Evolutionary conservation across 2,113 vertebrate genomes (phyloP).

Genomic region (Brevimyrus niger): DNA sequence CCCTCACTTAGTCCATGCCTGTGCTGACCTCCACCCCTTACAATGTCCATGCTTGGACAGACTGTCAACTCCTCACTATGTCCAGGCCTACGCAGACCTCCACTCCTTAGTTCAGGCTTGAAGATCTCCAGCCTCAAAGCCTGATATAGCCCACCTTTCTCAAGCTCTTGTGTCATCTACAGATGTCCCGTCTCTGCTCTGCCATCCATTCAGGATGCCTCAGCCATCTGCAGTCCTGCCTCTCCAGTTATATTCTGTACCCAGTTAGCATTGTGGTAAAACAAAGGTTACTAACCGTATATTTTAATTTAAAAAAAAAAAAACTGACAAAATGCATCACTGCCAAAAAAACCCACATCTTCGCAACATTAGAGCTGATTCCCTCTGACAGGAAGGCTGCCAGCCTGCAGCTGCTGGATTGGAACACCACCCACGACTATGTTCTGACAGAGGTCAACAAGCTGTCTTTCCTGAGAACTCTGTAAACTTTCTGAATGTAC

Average conservation of each 20-base stretch:
- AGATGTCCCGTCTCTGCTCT: background rate
- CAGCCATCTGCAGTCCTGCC: background rate
- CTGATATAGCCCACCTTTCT: background rate
- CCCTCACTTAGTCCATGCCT: too few species aligned
- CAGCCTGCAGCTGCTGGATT: background rate
- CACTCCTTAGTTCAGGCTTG: background rate
- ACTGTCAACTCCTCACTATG: background rate
- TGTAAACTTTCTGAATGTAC: slow-evolving; percentile 2
- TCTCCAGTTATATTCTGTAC: background rate
- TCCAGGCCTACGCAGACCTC: background rate
- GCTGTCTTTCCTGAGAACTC: background rate
- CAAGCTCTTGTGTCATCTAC: background rate
- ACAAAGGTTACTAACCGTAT: background rate
- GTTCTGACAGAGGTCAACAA: background rate
- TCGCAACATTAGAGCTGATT: background rate
- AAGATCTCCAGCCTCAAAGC: background rate
- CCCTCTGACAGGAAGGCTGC: background rate
- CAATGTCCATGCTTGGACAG: background rate
- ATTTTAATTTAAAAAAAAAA: background rate
- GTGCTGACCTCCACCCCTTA: background rate
- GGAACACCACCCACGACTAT: background rate
- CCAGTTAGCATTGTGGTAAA: background rate
- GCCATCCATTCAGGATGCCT: background rate
- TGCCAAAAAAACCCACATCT: background rate
- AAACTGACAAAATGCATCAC: background rate